These are phyloP conservation scores for Squalus acanthias DNA, from an alignment of 2,797 vertebrate genomes.

Conservation along the genomic window DNA sequence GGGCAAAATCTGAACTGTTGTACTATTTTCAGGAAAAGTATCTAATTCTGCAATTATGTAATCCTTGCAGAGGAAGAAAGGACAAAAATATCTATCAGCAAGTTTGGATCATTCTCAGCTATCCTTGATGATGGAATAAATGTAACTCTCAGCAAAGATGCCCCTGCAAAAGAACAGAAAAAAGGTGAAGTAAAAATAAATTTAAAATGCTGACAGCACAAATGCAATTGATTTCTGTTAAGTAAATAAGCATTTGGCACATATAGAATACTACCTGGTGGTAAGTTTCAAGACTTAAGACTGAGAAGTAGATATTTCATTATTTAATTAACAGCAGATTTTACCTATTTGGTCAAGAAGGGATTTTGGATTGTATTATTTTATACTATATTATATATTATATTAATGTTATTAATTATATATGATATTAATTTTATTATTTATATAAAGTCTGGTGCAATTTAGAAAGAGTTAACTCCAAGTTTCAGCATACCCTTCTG, in stretches of 20 bases:
- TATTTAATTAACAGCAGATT: not conserved
- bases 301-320: not conserved
- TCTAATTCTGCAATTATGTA: not conserved
- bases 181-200: constrained; percentile 54
- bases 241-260: not conserved
- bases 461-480: not conserved
- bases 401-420: too few relatives aligned
- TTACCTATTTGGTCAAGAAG: not conserved
- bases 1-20: not conserved
- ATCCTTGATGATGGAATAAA: constrained; percentile 74
- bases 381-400: too few relatives aligned
- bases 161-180: constrained; percentile 54
- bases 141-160: constrained; percentile 76
- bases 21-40: not conserved
- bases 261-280: not conserved
- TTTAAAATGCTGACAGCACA: constrained; percentile 40
- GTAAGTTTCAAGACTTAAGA: not conserved
- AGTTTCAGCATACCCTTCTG: not conserved
- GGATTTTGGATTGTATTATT: too few relatives aligned
- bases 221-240: not conserved
- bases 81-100: constrained; percentile 54
- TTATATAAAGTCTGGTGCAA: not conserved
- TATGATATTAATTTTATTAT: too few relatives aligned
- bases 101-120: constrained; percentile 76
- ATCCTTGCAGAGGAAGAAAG: constrained; percentile 47